Evolutionary conservation across 2,113 vertebrate genomes (phyloP).

Genomic region (Climacteris rufus): DNA sequence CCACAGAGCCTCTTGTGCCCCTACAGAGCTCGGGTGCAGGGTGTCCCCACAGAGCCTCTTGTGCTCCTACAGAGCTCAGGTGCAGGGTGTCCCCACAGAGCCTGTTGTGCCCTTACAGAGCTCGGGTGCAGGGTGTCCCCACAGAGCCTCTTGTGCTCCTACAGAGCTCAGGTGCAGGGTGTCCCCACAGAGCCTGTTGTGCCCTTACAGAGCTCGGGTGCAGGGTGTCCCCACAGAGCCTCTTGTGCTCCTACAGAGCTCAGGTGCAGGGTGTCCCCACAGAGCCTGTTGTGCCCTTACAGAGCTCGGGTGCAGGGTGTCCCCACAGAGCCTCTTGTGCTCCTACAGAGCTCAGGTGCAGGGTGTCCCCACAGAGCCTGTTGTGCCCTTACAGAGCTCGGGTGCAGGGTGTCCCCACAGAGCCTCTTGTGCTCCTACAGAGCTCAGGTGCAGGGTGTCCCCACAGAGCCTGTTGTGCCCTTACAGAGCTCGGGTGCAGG

Average conservation of each 20-base stretch:
- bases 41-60: neutral
- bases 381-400: too few species aligned
- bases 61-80: neutral
- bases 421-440: too few species aligned
- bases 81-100: too few species aligned
- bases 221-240: too few species aligned
- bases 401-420: neutral
- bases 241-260: neutral
- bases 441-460: neutral
- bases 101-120: neutral
- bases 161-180: too few species aligned
- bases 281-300: neutral
- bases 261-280: too few species aligned
- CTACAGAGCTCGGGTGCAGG: too few species aligned
- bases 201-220: neutral
- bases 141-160: neutral
- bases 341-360: neutral
- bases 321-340: neutral
- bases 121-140: too few species aligned
- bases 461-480: too few species aligned
- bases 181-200: neutral
- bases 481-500: neutral
- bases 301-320: too few species aligned
- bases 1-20: neutral
- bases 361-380: too few species aligned